Base-by-base conservation (phyloP, 2,113 vertebrate genomes). In the Pseudonaja textilis region DNA sequence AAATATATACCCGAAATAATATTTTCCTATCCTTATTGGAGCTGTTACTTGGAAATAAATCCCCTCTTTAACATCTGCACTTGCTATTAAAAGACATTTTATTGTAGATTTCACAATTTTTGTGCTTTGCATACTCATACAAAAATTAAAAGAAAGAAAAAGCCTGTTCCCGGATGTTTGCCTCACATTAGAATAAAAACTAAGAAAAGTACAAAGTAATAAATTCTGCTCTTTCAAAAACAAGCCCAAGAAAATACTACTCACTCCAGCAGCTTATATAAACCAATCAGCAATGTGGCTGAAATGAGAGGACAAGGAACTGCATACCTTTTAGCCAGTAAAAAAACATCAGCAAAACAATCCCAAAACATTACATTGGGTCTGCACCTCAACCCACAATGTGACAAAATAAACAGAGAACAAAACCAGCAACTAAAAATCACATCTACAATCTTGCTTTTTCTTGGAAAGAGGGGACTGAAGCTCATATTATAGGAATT, bases 171-270 rank as follows among this genome's bases (percentile, higher is more conserved):
- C 14, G 12, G 9, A 87, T 90, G 39, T 91, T 91, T 91, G 86
- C 26, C 52, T 88, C 26, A 12, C 29, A 39, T 5, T 90, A 81
- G 90, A 91, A 88, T 52, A 90, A 90, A 93, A 81, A 50, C 50
- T n/a, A 2, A 45, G 52, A 87, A 87, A 47, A 91, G 90, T 59
- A 39, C 69, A 91, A 91, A 85, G 25, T 59, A 91, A 85, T 55
- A 89, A 85, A 89, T 85, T 64, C 89, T 89, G 45, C 12, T 29
- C 89, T 89, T 93, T 59, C 54, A 89, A 69, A 57, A 57, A 87
- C 45, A 52, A 12, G 56, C 54, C 47, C n/a, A 29, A 34, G 54
- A 69, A 87, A 20, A 26, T 42, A 42, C 26, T 55, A 57, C 55
- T 45, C 54, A 2, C 7, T 74, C 87, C 74, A 89, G 25, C 23